These are phyloP conservation scores for Orchestia grillus DNA, from an alignment of 1,140 invertebrate species.

Conservation along the genomic window DNA sequence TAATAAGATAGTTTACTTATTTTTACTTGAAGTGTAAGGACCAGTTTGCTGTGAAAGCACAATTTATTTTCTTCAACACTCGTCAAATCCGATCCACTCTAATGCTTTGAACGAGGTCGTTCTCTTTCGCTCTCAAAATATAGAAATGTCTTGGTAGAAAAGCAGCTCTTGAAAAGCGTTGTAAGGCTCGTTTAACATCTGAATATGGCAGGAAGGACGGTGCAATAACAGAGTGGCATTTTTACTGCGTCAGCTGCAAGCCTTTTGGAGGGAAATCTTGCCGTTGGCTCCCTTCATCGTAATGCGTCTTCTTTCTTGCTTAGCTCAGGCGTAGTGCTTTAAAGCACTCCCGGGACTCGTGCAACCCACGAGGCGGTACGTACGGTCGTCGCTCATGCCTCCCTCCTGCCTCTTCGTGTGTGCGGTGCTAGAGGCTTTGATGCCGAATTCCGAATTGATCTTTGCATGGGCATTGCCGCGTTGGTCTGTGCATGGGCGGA, in stretches of 20 bases:
- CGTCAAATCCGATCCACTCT: neutral
- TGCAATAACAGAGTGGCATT: neutral
- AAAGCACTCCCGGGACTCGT: slow-evolving; percentile 12
- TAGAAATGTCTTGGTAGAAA: neutral
- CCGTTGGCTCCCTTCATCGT: slow-evolving; percentile 1
- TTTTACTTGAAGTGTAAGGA: too few species aligned
- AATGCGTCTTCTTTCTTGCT: slow-evolving; percentile 39
- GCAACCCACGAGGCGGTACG: neutral
- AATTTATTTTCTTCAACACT: neutral
- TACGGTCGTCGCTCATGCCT: neutral
- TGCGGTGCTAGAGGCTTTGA: neutral
- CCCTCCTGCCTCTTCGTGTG: neutral
- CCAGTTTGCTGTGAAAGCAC: neutral
- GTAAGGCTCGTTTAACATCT: slow-evolving; percentile 28
- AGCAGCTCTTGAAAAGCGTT: neutral
- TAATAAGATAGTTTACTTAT: too few species aligned
- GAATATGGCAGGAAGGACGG: neutral
- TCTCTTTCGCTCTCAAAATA: neutral
- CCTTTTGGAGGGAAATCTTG: slow-evolving; percentile 33
- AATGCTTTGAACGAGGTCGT: neutral
- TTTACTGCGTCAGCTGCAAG: neutral
- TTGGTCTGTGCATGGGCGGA: neutral
- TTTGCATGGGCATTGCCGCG: neutral
- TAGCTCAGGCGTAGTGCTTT: slow-evolving; percentile 5
- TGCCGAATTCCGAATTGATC: neutral